phyloP scores from a whole-genome alignment of 2,113 vertebrate genomes.

The Cricetomys ansorgei region DNA sequence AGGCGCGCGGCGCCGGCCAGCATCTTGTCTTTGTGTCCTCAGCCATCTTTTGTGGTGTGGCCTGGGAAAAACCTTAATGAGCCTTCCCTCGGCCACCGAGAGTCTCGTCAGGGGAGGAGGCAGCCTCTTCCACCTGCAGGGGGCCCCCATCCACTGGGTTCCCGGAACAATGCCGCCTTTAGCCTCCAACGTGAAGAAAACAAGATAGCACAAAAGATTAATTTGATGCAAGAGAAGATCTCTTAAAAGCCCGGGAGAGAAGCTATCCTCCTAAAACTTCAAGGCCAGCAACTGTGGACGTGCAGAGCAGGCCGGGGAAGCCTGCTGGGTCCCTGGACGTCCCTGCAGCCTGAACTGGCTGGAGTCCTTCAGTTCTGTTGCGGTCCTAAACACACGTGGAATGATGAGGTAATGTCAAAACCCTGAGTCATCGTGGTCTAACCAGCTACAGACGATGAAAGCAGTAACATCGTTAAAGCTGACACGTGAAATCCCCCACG shows the following conservation, averaged over 20 bases:
- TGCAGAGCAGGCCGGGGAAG: neutral
- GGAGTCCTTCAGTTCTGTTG: rapidly evolving
- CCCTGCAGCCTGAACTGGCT: no score
- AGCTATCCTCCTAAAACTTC: neutral
- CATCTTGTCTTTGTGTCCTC: slow-evolving; percentile 82
- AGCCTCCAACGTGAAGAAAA: neutral
- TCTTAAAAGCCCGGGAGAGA: neutral
- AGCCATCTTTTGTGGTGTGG: slow-evolving; percentile 84
- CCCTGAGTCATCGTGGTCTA: neutral
- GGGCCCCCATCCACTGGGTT: neutral
- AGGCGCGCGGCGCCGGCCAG: slow-evolving; percentile 63
- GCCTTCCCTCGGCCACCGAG: slow-evolving; percentile 66
- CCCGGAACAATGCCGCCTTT: neutral
- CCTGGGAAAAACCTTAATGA: slow-evolving; percentile 86
- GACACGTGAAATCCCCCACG: neutral
- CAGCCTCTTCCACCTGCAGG: slow-evolving; percentile 33
- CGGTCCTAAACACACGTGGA: rapidly evolving
- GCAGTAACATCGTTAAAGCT: neutral
- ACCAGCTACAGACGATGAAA: neutral
- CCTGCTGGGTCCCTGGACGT: neutral
- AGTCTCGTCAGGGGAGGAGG: slow-evolving; percentile 67
- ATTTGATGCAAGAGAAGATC: neutral
- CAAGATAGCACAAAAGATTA: neutral
- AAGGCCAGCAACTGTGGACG: neutral
- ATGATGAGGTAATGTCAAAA: neutral